A percentile compares a stretch with the other conserved stretches of the same genome.
Evolutionary conservation across 2,797 vertebrate genomes (phyloP).

Genomic region (Hyperoplus immaculatus): DNA sequence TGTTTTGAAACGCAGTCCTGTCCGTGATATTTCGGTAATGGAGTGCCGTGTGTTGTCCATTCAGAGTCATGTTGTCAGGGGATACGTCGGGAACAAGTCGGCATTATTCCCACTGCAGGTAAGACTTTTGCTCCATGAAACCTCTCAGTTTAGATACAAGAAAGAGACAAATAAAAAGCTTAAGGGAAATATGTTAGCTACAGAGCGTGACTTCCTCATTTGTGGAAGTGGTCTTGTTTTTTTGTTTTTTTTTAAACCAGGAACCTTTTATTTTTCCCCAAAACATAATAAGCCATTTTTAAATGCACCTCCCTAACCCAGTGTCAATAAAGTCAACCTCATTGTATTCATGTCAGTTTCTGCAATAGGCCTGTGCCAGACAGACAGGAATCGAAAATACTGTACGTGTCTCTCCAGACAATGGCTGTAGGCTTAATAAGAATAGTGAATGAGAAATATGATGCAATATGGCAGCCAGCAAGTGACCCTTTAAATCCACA

Average conservation of each 20-base stretch:
- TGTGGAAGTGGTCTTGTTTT: too few relatives aligned
- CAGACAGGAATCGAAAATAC: too few relatives aligned
- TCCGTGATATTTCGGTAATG: constrained; percentile 50
- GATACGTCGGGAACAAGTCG: constrained; percentile 96
- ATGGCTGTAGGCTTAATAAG: neutral
- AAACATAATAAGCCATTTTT: neutral
- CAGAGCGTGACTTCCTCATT: neutral
- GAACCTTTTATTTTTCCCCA: neutral
- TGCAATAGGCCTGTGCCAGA: too few relatives aligned
- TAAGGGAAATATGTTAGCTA: too few relatives aligned
- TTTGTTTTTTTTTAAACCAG: too few relatives aligned
- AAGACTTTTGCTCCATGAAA: constrained; percentile 31
- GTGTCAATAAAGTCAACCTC: too few relatives aligned
- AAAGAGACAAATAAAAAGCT: neutral
- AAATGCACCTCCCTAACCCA: neutral
- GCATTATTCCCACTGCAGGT: constrained; percentile 96
- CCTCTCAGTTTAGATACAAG: fast-evolving
- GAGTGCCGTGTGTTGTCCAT: constrained; percentile 95
- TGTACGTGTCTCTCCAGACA: too few relatives aligned
- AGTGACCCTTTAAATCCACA: neutral
- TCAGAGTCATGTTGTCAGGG: constrained; percentile 97
- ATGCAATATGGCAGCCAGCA: neutral
- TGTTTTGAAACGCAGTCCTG: constrained; percentile 13
- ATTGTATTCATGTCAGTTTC: too few relatives aligned
- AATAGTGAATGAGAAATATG: neutral